Evolutionary conservation across 2,113 vertebrate genomes (phyloP).

Genomic region (Ammodytes dubius): DNA sequence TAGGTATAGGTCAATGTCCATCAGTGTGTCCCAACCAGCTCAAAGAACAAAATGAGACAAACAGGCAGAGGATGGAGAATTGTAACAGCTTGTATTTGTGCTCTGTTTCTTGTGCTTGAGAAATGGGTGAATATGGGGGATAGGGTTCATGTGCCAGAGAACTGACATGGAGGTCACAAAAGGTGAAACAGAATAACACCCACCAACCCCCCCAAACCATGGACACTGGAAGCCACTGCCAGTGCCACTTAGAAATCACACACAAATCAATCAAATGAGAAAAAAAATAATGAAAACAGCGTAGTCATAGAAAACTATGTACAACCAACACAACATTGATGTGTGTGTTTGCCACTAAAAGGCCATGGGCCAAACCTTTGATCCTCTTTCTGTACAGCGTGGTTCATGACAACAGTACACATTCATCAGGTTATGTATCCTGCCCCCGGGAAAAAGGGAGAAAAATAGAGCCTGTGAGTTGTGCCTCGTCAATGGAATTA

Average conservation of each 20-base stretch:
- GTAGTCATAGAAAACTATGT: conserved; percentile 90
- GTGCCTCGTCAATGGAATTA: conserved; percentile 79
- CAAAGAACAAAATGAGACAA: conserved; percentile 73
- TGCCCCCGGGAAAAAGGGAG: conserved; percentile 89
- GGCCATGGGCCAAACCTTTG: conserved; percentile 89
- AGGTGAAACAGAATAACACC: conserved; percentile 53
- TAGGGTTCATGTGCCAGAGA: conserved; percentile 53
- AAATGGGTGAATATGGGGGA: conserved; percentile 57
- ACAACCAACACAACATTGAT: conserved; percentile 91
- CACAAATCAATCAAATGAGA: conserved; percentile 47
- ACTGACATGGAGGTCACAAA: conserved; percentile 70
- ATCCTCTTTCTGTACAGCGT: conserved; percentile 91
- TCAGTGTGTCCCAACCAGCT: conserved; percentile 3
- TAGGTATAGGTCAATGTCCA: not conserved
- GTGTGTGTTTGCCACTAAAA: conserved; percentile 85
- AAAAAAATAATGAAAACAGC: conserved; percentile 66
- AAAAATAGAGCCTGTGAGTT: conserved; percentile 89
- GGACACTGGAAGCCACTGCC: conserved; percentile 65
- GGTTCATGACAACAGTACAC: conserved; percentile 91
- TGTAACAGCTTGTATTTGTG: conserved; percentile 85
- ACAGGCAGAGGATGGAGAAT: conserved; percentile 67
- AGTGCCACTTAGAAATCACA: conserved; percentile 76
- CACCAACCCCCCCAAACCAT: not conserved
- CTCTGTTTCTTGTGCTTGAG: conserved; percentile 81
- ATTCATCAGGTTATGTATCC: conserved; percentile 89